Evolutionary conservation across 2,888 invertebrate species (phyloP), one percentile per base, ranked within the genome.

Genomic region (Coelinius sp.): DNA sequence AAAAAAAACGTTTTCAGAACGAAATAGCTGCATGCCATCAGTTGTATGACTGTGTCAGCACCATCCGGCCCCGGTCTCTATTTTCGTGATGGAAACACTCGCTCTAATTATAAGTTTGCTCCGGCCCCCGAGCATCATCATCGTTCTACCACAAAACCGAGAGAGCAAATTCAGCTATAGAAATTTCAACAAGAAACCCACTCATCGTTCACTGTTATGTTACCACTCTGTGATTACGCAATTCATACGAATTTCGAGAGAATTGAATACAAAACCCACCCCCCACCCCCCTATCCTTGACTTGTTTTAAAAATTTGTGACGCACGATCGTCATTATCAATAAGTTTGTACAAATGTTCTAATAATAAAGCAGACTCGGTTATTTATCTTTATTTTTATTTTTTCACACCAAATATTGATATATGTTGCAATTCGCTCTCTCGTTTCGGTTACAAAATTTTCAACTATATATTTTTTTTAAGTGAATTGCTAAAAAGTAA

Each of bases 1-100:
- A 10, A 1, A 44, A 41, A 59, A 27, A 17, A 5, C 17, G 8
- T 22, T 46, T 31, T 22, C 22, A 62, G 62, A 35, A 27, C 27
- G 22, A 25, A n/a, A n/a, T n/a, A n/a, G 62, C 17, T 49, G 46
- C 46, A 49, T 49, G 44, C 12, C 24, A 56, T 52, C 31, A 41
- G 41, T 41, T 10, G 41, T 53, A 59, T 71, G 41, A 20, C 56
- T 12, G 66, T 68, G 52, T 71, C 56, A 79, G 80, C 80, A 79
- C 77, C 78, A 82, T 81, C 80, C 82, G 79, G 80, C 76, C 78
- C 81, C 46, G 46, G 38, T 70, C 83, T 85, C 85, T 86, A 86
- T 85, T 86, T 86, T 84, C 76, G 84, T 80, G 81, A 81, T 81
- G 82, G 83, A 84, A 85, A 83, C 83, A 82, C 82, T 76, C 80